Conservation (phyloP, 2,888 invertebrate genomes). For the Drosophila barbarae region DNA sequence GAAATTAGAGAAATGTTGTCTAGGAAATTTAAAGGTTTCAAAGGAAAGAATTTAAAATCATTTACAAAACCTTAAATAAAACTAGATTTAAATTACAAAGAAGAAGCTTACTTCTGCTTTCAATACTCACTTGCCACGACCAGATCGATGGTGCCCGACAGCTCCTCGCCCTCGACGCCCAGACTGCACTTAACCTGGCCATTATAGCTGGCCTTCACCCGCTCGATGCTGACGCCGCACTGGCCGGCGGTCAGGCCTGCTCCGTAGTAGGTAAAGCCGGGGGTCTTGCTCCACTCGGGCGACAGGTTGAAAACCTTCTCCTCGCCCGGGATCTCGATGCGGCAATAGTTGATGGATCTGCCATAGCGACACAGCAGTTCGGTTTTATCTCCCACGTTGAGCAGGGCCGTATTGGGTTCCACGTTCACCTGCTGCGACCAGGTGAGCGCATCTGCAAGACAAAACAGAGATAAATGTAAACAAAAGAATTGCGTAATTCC, state of each 20-base stretch:
- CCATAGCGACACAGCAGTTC: constrained; percentile 77
- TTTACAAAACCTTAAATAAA: not conserved
- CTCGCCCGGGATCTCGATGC: constrained; percentile 81
- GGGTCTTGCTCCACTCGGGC: constrained; percentile 78
- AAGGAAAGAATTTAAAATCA: not conserved
- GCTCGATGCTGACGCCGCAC: constrained; percentile 86
- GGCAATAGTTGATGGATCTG: constrained; percentile 76
- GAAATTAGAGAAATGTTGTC: not conserved
- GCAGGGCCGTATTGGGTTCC: constrained; percentile 76
- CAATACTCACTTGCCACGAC: constrained; percentile 86
- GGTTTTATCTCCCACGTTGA: constrained; percentile 77
- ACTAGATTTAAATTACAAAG: no score
- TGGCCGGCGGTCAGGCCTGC: constrained; percentile 83
- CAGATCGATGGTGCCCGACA: constrained; percentile 83
- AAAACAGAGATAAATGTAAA: constrained; percentile 20
- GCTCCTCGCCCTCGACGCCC: constrained; percentile 83
- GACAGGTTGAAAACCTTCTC: constrained; percentile 80
- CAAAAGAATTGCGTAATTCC: constrained; percentile 37
- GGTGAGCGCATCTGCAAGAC: constrained; percentile 70
- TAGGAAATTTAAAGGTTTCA: not conserved
- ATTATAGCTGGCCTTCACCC: constrained; percentile 84
- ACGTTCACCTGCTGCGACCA: constrained; percentile 75
- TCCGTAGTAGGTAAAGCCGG: constrained; percentile 82
- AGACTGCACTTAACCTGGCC: constrained; percentile 86
- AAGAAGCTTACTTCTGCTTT: not conserved